Base-by-base conservation (phyloP, 2,888 invertebrate species). In the Euproctis similis region DNA sequence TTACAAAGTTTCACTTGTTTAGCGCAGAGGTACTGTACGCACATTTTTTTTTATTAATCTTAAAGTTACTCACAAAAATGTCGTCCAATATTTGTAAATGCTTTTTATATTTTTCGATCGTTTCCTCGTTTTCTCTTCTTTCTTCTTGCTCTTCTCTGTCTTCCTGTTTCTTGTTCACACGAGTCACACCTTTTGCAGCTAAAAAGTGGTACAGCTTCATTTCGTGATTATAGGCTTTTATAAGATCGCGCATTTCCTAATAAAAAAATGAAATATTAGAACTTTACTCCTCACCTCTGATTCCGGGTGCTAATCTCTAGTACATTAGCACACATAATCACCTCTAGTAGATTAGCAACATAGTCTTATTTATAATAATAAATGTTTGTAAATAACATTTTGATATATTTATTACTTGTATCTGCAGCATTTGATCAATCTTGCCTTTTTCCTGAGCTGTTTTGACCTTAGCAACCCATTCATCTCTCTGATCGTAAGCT, bases 401-500 rank as follows among this genome's bases (percentile, higher is more conserved):
- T 18, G 10, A 24, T 17, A 11, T 22, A 20, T 13, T 3, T 11
- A 30, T 35, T 52, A 87, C 92, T 63, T 90, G 88, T 4, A 90
- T 87, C 62, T 92, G 91, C 5, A 87, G 65, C 50, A 88, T 78
- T 39, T 89, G 84, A 38, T 92, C 91, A 44, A 88, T 86, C 41
- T 87, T 88, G 1, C 89, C 89, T 45, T 90, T 87, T 46, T 91
- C 91, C 44, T 90, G 89, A 28, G 93, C 71, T 0, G 89, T 89
- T 24, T 86, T 78, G 39, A 94, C 86, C 67, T 93, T 93, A 26
- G 87, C 72, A 48, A 87, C 85, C 82, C 89, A 89, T 50, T 90
- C 89, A 54, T 89, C 93, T 33, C 93, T 71, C 65, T 92, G 92
- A 59, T 93, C 93, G 49, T 93, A 94, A 1, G 93, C 92, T 26